These are phyloP conservation scores for Thunnus albacares DNA, from an alignment of 2,797 vertebrate species.

Conservation along the genomic window DNA sequence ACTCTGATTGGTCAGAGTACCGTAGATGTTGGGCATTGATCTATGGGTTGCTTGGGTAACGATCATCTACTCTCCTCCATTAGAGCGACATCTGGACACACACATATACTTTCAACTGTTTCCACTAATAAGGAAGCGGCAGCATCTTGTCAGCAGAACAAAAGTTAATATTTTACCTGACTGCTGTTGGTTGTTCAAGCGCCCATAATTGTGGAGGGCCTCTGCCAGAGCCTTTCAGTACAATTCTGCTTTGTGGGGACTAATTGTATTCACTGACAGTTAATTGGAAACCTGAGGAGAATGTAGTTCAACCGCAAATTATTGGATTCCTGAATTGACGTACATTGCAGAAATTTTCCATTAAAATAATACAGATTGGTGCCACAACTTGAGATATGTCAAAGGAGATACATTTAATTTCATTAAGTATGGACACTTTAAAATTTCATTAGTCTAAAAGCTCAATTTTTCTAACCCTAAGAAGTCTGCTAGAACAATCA, in stretches of 20 bases:
- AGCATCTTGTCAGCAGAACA: constrained; percentile 79
- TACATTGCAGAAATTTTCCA: background rate
- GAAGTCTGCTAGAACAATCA: constrained; percentile 42
- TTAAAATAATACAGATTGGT: constrained; percentile 4
- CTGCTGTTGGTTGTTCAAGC: constrained; percentile 41
- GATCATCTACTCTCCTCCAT: constrained; percentile 63
- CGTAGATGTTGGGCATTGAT: constrained; percentile 54
- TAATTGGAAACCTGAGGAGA: constrained; percentile 2
- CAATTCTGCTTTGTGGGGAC: background rate
- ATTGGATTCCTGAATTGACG: background rate
- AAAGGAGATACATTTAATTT: constrained; percentile 1
- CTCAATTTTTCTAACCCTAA: background rate
- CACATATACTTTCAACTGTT: constrained; percentile 56
- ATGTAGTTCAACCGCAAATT: constrained; percentile 1
- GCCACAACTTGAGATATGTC: background rate
- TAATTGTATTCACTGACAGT: background rate
- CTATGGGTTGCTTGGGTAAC: constrained; percentile 76
- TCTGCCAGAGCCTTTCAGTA: constrained; percentile 22
- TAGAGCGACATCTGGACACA: constrained; percentile 73
- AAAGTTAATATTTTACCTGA: constrained; percentile 86
- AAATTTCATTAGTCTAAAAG: constrained; percentile 14
- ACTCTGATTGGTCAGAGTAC: constrained; percentile 66
- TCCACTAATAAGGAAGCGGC: constrained; percentile 79
- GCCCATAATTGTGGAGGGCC: constrained; percentile 32
- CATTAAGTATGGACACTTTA: constrained; percentile 17